Evolutionary conservation across 2,113 vertebrate species (phyloP).

Genomic region (Poeciliopsis occidentalis): DNA sequence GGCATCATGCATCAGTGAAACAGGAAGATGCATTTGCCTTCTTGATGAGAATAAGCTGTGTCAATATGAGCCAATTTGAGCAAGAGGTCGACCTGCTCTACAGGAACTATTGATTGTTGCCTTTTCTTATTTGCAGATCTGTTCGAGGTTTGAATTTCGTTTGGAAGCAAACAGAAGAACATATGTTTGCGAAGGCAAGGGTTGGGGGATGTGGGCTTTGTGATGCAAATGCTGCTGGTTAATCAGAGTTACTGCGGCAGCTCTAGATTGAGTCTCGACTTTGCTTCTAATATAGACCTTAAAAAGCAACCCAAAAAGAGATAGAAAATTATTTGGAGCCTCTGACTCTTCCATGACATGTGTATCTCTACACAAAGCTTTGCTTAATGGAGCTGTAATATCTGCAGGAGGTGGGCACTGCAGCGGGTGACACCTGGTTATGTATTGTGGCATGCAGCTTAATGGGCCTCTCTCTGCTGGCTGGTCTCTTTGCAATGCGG

Average conservation of each 20-base stretch:
- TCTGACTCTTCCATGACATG: constrained; percentile 9
- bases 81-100: constrained; percentile 42
- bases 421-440: constrained; percentile 59
- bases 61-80: constrained; percentile 49
- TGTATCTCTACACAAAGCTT: constrained; percentile 31
- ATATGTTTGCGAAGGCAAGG: not conserved
- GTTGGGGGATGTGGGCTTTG: constrained; percentile 14
- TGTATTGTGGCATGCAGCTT: constrained; percentile 56
- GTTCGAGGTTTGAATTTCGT: constrained; percentile 24
- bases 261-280: constrained; percentile 8
- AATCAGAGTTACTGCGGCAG: not conserved
- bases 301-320: not conserved
- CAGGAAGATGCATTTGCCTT: constrained; percentile 20
- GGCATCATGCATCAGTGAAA: not conserved
- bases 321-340: not conserved
- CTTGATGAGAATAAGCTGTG: constrained; percentile 28
- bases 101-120: constrained; percentile 62
- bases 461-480: constrained; percentile 48
- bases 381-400: constrained; percentile 48
- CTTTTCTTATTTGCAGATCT: constrained; percentile 50
- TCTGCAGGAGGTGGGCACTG: constrained; percentile 29
- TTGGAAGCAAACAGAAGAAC: constrained; percentile 6
- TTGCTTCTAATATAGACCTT: constrained; percentile 10
- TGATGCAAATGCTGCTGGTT: constrained; percentile 29
- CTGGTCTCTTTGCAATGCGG: constrained; percentile 38